Evolutionary conservation across 1,140 invertebrate genomes (phyloP), one percentile per base, ranked within the genome.

Genomic region (Papilio polytes): DNA sequence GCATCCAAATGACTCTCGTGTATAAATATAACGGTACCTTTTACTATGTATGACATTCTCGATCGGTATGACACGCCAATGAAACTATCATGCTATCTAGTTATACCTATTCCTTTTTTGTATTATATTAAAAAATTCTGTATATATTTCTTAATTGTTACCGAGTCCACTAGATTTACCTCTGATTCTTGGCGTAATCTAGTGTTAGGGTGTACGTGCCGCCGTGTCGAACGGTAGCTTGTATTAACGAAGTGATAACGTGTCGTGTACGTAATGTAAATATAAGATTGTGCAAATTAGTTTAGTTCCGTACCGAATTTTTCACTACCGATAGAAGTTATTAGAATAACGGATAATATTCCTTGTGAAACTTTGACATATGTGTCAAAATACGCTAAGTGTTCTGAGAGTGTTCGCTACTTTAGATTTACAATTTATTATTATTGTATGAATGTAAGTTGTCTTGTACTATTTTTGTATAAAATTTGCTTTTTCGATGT

Each of bases 401-500:
- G 86, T 90, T 90, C 91, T 87, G 88, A 87, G 85, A 92, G 92
- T 92, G 92, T 93, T 94, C 91, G 91, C 88, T 92, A 92, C 83
- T 84, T 89, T 93, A 91, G 89, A 83, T 77, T 87, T 86, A 86
- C 53, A 78, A 86, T 84, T 85, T 90, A 89, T 86, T 80, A 81
- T 82, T 87, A 89, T 85, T 87, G 88, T 89, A 91, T 88, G 89
- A 79, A 88, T 91, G 89, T 94, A 93, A 90, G 86, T 90, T 92
- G 83, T 86, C 86, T 88, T 92, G 86, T 92, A 90, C 86, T 89
- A 90, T 84, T 89, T 88, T 87, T 84, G 86, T 93, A 91, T 92
- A 94, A 90, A 92, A 93, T 92, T 93, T 87, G 90, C 91, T 92
- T 93, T 88, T 91, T 91, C 84, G 89, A 89, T 92, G 86, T 93